phyloP scores from a whole-genome alignment of 2,888 invertebrate species.

The Rhodophaea formosa region DNA sequence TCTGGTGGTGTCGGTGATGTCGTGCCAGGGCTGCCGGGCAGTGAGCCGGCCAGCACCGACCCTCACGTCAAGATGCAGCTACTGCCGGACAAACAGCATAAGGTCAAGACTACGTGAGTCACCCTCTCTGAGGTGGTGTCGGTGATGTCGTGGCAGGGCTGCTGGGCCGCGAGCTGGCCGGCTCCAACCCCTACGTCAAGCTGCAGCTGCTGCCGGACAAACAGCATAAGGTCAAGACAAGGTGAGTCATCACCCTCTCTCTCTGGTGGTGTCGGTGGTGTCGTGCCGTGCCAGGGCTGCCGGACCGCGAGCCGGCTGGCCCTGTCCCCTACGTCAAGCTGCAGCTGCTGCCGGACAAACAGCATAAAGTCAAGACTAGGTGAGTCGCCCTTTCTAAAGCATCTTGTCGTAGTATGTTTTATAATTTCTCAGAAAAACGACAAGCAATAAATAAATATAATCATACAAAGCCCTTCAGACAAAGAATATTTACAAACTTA shows the following conservation, averaged over 20 bases:
- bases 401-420: no score
- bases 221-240: conserved; percentile 97
- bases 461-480: no score
- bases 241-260: no score
- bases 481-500: no score
- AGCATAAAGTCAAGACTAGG: conserved; percentile 97
- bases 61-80: conserved; percentile 99
- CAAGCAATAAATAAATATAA: no score
- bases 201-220: conserved; percentile 98
- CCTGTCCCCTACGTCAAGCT: conserved; percentile 99
- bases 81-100: conserved; percentile 98
- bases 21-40: conserved; percentile 93
- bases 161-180: conserved; percentile 91
- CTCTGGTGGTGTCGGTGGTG: conserved; percentile 94
- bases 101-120: conserved; percentile 92
- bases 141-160: conserved; percentile 94
- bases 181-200: conserved; percentile 98
- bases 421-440: no score
- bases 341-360: conserved; percentile 97
- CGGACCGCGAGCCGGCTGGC: conserved; percentile 90
- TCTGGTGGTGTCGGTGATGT: conserved; percentile 94
- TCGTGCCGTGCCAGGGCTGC: conserved; percentile 95
- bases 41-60: conserved; percentile 92
- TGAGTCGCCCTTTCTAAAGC: conserved; percentile 90
- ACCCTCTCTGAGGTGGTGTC: conserved; percentile 95